Base-by-base conservation (phyloP, 1,140 invertebrate species). In the Saccostrea echinata region DNA sequence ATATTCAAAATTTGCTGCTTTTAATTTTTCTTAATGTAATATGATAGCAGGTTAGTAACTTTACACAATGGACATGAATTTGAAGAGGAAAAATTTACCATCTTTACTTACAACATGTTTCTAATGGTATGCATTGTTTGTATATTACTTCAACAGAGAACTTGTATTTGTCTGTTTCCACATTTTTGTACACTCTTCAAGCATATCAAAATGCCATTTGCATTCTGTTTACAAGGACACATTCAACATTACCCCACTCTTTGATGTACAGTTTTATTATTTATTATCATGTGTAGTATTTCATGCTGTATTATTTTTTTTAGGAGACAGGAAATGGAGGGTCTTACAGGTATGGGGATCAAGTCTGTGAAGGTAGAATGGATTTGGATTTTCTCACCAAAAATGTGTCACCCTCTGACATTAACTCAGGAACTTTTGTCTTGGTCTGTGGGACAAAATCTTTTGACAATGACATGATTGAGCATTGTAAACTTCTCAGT, bases 371-470 rank as follows among this genome's bases (percentile, higher is more conserved):
- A 21, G 91, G 91, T 43, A 86, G 86, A 64, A 89, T 93, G 1
- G 84, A 87, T 64, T 92, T 90, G 53, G 84, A 89, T 27, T 86
- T 89, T 43, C 21, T 95, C 12, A 33, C 51, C 43, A n/a, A 33
- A 53, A 84, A 86, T 55, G 91, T 21, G 88, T 92, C 86, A 80
- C 93, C 57, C 11, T 80, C 64, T 55, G 88, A 84, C 27, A 84
- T 84, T 64, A 83, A 80, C 13, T 84, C 92, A 21, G 90, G 86
- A 52, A 91, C 88, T 81, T 85, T 93, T 55, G 92, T 95, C 82
- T 89, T 95, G 21, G 92, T 95, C 18, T 95, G 95, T 94, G 95
- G 95, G 51, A 94, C 94, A 82, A 92, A 93, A 30, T 92, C 93
- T n/a, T 95, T 95, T 93, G 93, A 94, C 68, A 91, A 93, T 76